Evolutionary conservation across 37 sponge, comb jelly and placozoan genomes (phyloP).

Genomic region (Halichondria panicea): DNA sequence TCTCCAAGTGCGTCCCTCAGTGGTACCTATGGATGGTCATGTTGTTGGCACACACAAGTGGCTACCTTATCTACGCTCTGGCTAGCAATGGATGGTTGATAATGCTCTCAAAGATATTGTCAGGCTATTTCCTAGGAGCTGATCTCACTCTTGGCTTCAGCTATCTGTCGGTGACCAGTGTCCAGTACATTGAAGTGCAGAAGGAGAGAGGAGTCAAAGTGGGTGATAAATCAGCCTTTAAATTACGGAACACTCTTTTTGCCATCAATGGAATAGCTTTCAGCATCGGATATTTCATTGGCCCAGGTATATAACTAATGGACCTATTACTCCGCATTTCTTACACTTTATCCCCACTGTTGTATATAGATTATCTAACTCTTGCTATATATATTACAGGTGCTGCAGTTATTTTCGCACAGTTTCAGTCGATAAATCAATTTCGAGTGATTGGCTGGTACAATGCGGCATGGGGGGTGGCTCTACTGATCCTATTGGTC

Average conservation of each 20-base stretch:
- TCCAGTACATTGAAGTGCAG: too few relatives aligned
- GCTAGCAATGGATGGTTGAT: constrained; percentile 34
- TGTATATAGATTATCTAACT: too few relatives aligned
- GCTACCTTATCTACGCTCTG: constrained; percentile 8
- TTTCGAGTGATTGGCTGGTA: not conserved
- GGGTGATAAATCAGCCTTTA: too few relatives aligned
- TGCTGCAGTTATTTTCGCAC: not conserved
- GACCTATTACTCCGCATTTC: too few relatives aligned
- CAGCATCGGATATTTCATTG: too few relatives aligned
- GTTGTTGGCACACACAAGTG: not conserved
- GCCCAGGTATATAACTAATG: too few relatives aligned
- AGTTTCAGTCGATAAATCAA: not conserved
- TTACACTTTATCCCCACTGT: too few relatives aligned
- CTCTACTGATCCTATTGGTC: not conserved
- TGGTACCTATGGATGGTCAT: not conserved
- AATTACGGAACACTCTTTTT: too few relatives aligned
- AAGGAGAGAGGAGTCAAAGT: too few relatives aligned
- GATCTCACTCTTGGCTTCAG: not conserved
- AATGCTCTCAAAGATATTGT: constrained; percentile 4
- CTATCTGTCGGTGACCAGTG: not conserved
- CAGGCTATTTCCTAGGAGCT: not conserved
- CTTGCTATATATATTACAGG: too few relatives aligned
- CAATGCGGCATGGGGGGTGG: not conserved
- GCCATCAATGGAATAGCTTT: too few relatives aligned
- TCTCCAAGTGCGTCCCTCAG: not conserved